Conservation (phyloP, 2,888 invertebrate genomes). For the Caenorhabditis afra region DNA sequence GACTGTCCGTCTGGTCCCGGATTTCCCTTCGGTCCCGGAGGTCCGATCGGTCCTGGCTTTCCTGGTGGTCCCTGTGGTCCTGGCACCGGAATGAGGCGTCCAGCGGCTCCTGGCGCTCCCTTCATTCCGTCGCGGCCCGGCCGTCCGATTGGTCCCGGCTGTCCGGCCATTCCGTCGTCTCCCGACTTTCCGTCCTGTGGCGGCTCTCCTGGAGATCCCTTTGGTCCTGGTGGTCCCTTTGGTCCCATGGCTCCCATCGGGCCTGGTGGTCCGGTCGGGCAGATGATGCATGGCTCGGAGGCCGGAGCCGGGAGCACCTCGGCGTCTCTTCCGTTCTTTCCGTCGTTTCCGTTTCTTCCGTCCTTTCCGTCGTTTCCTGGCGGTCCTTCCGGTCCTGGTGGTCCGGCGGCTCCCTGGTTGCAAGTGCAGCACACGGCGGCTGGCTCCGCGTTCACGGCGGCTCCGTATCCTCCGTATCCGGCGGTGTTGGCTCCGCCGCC, state of each 20-base stretch:
- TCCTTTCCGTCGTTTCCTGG: slow-evolving; percentile 76
- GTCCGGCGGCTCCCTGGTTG: slow-evolving; percentile 74
- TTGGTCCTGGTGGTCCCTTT: slow-evolving; percentile 79
- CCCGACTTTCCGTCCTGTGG: slow-evolving; percentile 72
- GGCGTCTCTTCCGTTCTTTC: slow-evolving; percentile 73
- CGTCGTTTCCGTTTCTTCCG: slow-evolving; percentile 73
- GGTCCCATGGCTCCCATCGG: slow-evolving; percentile 74
- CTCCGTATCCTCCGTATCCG: slow-evolving; percentile 73
- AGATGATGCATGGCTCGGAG: slow-evolving; percentile 76
- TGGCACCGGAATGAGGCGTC: slow-evolving; percentile 75
- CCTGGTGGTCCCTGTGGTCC: slow-evolving; percentile 75
- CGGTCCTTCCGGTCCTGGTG: slow-evolving; percentile 75
- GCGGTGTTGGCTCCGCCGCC: slow-evolving; percentile 57
- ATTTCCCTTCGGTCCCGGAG: slow-evolving; percentile 73
- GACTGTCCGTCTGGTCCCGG: slow-evolving; percentile 76
- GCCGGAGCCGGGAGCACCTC: slow-evolving; percentile 72
- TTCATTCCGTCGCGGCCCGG: slow-evolving; percentile 76
- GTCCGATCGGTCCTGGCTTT: slow-evolving; percentile 72
- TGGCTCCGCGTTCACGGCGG: slow-evolving; percentile 74
- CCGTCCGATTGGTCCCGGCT: slow-evolving; percentile 73
- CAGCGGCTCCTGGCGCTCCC: slow-evolving; percentile 74
- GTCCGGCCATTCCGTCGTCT: slow-evolving; percentile 75
- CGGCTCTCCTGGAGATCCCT: slow-evolving; percentile 77
- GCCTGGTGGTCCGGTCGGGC: slow-evolving; percentile 77
- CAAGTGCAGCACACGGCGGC: slow-evolving; percentile 74